Evolutionary conservation across 2,113 vertebrate genomes (phyloP), one percentile per base, ranked within the genome.

Genomic region (Oreocharis arfaki): DNA sequence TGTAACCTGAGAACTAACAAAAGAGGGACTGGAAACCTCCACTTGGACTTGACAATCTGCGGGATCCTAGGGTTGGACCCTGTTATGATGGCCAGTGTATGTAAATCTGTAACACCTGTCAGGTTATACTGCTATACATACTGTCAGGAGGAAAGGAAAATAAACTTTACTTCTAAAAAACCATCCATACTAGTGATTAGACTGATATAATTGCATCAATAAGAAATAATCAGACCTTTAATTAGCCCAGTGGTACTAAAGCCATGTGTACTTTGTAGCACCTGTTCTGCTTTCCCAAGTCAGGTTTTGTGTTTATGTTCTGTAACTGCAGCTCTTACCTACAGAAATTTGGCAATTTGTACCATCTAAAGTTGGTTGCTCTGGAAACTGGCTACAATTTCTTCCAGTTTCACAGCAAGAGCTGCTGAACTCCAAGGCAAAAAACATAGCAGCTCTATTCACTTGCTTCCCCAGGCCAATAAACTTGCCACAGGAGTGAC

Each of bases 331-430:
- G 52, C 44, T 68, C 56, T 95, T 49, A 90, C 71, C 82, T 84
- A 63, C 53, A 68, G 68, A 80, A 88, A 93, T 86, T 49, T 64
- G 85, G 82, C 79, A 71, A n/a, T 90, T 96, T 71, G 39, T 80
- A 81, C 79, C 39, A 71, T 37, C 52, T 75, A 2, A 80, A 89
- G 44, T 52, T 90, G 78, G 96, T 96, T 96, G 92, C 95, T 93
- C 46, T 94, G 95, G 96, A 90, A 97, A 97, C 94, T 75, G 80
- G 68, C 64, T 86, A 68, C 52, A 80, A 30, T 74, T 96, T 84
- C 85, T 92, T 84, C 52, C n/a, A 91, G 75, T 56, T 92, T 90
- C 94, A 87, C 93, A 93, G 91, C 74, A 94, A 80, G 90, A 94
- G 82, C 50, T 83, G 63, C 44, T 83, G 70, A 93, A 90, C 46